These are phyloP conservation scores for Megaleporinus macrocephalus DNA, from an alignment of 2,113 vertebrate genomes.

Conservation along the genomic window DNA sequence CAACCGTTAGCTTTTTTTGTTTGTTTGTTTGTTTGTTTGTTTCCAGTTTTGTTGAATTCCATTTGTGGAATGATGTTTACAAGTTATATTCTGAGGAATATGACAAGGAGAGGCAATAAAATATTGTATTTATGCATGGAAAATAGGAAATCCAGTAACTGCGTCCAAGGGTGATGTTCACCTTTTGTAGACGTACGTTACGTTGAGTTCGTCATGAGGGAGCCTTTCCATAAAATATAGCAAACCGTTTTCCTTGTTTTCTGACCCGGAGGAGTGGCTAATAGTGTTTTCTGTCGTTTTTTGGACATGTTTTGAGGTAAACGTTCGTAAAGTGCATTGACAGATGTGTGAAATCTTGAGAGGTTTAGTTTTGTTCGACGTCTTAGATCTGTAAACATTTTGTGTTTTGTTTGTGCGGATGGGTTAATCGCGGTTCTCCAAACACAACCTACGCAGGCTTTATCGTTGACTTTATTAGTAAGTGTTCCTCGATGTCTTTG, in stretches of 20 bases:
- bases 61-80: slow-evolving; percentile 70
- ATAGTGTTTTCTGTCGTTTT: slow-evolving; percentile 33
- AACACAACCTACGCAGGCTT: slow-evolving; percentile 86
- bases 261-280: neutral
- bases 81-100: slow-evolving; percentile 68
- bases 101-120: slow-evolving; percentile 82
- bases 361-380: slow-evolving; percentile 63
- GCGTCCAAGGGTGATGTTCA: slow-evolving; percentile 48
- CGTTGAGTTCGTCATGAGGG: slow-evolving; percentile 12
- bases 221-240: slow-evolving; percentile 34
- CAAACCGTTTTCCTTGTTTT: slow-evolving; percentile 36
- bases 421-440: slow-evolving; percentile 79
- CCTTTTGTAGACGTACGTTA: slow-evolving; percentile 37
- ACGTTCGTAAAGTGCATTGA: slow-evolving; percentile 28
- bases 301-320: slow-evolving; percentile 32
- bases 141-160: slow-evolving; percentile 64
- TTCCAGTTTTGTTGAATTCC: slow-evolving; percentile 63
- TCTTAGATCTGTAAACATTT: slow-evolving; percentile 61
- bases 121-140: slow-evolving; percentile 77
- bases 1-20: slow-evolving; percentile 14
- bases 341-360: slow-evolving; percentile 36
- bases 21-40: slow-evolving; percentile 40
- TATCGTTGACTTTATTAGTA: slow-evolving; percentile 88
- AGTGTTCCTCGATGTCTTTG: slow-evolving; percentile 86
- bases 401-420: slow-evolving; percentile 74